Conservation (phyloP, 2,797 vertebrate genomes). For the Harpagifer antarcticus region DNA sequence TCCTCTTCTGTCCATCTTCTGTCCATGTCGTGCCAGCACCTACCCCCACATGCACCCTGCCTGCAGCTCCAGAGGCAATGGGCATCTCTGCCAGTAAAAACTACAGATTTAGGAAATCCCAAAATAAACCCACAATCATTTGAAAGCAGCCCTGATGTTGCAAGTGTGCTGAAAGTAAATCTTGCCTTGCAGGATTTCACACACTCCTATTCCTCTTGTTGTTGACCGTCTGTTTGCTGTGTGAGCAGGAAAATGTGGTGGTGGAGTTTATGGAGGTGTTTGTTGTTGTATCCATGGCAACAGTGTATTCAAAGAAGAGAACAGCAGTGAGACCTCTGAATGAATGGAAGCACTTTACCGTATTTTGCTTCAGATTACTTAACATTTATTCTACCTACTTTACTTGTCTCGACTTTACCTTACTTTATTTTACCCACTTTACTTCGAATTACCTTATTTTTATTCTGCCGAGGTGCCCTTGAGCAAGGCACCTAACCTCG, state of each 20-base stretch:
- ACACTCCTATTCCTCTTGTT: slow-evolving; percentile 13
- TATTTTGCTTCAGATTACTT: not conserved
- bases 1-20: slow-evolving; percentile 58
- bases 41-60: slow-evolving; percentile 65
- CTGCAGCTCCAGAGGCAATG: slow-evolving; percentile 79
- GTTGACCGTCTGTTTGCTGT: slow-evolving; percentile 26
- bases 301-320: slow-evolving; percentile 52
- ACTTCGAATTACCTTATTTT: not conserved
- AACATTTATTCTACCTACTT: too few relatives aligned
- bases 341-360: slow-evolving; percentile 10
- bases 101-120: slow-evolving; percentile 35
- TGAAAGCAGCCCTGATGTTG: slow-evolving; percentile 13
- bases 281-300: slow-evolving; percentile 82
- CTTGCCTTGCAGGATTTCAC: slow-evolving; percentile 22
- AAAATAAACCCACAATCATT: slow-evolving; percentile 28
- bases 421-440: too few relatives aligned
- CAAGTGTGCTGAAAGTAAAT: slow-evolving; percentile 2
- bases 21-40: slow-evolving; percentile 53
- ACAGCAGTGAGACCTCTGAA: slow-evolving; percentile 23
- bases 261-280: slow-evolving; percentile 56
- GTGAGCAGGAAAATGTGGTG: slow-evolving; percentile 49
- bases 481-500: too few relatives aligned
- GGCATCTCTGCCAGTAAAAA: slow-evolving; percentile 73
- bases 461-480: too few relatives aligned
- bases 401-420: not conserved